Base-by-base conservation (phyloP, 1,140 invertebrate species). In the Ganaspis sp. region DNA sequence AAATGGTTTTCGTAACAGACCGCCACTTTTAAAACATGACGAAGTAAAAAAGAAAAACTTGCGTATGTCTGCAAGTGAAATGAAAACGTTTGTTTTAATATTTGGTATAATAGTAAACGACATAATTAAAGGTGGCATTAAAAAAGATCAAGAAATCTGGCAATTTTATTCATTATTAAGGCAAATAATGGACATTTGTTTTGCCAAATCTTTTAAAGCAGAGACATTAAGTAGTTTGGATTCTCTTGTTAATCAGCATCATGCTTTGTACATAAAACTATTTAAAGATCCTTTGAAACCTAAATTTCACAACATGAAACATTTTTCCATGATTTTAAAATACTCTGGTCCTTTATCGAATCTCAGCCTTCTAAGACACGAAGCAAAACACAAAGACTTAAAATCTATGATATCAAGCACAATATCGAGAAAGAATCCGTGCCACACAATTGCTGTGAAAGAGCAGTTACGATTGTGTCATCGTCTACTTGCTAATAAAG, bases 221-320 rank as follows among this genome's bases (percentile, higher is more conserved):
- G 29, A 26, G 8, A 21, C 26, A 5, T 42, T 9, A 42, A 1
- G 23, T 17, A 2, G 26, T 19, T 15, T 74, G 4, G 45, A 74
- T 23, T 45, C 54, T 2, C 26, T 21, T n/a, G 23, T 74, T 15
- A 12, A 11, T 38, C 34, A 21, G 9, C 72, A 74, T 15, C 29
- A 74, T 69, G n/a, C 17, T 42, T 45, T 74, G 3, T 54, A 74
- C 15, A 2, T 29, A 1, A 72, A 54, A 53, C 6, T 72, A 1
- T 54, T 73, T 34, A 34, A 54, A 9, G 73, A 73, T 9, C 29
- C 49, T 9, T 58, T 73, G 12, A 73, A 73, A 38, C 38, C 49
- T 1, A 58, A 73, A 9, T 54, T 58, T 37, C 21, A 73, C 29
- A 72, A 72, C 53, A 72, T 72, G 71, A 72, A n/a, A 53, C 42